Conservation (phyloP, 35 echinoderm and acorn worm genomes). For the Patiria miniata region DNA sequence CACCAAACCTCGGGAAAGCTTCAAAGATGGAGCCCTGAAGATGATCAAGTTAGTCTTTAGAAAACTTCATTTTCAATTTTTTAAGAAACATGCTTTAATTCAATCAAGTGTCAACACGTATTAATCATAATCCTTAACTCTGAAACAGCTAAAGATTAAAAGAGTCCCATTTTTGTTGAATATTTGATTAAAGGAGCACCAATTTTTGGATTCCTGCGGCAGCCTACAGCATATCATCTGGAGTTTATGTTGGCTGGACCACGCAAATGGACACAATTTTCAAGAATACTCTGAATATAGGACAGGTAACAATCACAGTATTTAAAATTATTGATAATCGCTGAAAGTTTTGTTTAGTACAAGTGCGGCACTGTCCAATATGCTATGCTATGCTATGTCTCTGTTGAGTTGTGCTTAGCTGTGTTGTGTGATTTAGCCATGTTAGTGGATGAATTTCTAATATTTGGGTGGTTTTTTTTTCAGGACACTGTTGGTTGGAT, state of each 20-base stretch:
- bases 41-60: conserved; percentile 37
- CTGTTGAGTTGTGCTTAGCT: neutral
- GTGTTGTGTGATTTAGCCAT: neutral
- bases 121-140: too few species aligned
- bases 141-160: too few species aligned
- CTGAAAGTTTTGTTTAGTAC: too few species aligned
- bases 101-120: too few species aligned
- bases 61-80: too few species aligned
- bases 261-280: conserved; percentile 58
- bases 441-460: neutral
- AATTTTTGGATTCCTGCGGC: conserved; percentile 53
- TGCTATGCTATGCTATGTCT: neutral
- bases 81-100: too few species aligned
- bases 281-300: neutral
- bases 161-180: too few species aligned
- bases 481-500: conserved; percentile 35
- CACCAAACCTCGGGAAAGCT: conserved; percentile 42
- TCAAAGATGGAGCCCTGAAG: conserved; percentile 3
- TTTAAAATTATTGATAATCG: neutral
- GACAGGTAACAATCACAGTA: conserved; percentile 22
- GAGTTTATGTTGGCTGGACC: conserved; percentile 60
- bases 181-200: neutral
- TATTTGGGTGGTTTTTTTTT: neutral
- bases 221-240: conserved; percentile 58
- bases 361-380: too few species aligned